Percentiles rank a stretch among this genome's conserved stretches.
Evolutionary conservation across 2,888 invertebrate species (phyloP).

Genomic region (Synergus itoensis): DNA sequence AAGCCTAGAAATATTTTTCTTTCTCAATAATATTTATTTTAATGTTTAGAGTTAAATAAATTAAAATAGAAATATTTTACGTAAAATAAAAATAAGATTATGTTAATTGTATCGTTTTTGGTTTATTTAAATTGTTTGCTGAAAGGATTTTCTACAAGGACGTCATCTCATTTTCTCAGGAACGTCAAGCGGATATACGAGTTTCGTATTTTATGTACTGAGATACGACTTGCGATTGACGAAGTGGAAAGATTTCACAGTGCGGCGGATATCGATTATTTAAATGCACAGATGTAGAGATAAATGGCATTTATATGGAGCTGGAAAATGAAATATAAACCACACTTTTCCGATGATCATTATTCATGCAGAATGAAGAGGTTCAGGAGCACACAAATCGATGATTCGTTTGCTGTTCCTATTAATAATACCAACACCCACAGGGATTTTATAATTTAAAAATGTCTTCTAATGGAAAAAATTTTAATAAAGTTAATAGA

Average conservation of each 20-base stretch:
- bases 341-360: background rate
- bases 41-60: no score
- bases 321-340: conserved; percentile 22
- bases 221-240: conserved; percentile 21
- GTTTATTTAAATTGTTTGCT: background rate
- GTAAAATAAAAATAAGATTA: no score
- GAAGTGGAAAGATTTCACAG: conserved; percentile 36
- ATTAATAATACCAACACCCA: no score
- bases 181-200: conserved; percentile 45
- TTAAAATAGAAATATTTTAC: no score
- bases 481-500: no score
- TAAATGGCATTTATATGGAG: conserved; percentile 29
- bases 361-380: background rate
- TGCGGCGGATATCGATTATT: conserved; percentile 32
- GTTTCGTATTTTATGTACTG: conserved; percentile 28
- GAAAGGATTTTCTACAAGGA: conserved; percentile 36
- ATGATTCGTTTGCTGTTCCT: background rate
- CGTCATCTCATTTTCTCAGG: conserved; percentile 42
- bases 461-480: background rate
- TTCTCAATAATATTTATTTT: no score
- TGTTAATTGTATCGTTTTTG: background rate
- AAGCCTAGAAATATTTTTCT: no score
- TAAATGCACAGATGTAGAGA: conserved; percentile 36
- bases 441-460: background rate
- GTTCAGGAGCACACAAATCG: background rate